Base-by-base conservation (phyloP, 2,888 invertebrate genomes). In the Amblyteles armatorius region DNA sequence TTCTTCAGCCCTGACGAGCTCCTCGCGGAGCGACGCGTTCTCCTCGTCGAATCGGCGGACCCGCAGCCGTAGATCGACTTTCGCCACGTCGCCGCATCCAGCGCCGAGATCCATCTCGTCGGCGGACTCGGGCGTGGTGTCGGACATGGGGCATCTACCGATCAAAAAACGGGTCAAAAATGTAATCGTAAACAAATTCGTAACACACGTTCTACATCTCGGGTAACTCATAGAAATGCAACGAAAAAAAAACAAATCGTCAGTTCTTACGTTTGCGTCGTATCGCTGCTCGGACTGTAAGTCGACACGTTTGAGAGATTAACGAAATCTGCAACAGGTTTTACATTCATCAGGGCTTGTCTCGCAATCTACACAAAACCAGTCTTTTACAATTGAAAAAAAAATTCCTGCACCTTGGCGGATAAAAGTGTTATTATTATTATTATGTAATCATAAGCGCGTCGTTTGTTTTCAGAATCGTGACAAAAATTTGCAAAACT, bases 11-110 rank as follows among this genome's bases (percentile, higher is more conserved):
- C 83, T 83, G 11, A 78, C 57, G 50, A 90, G 78, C 55, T 90
- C 89, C 48, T 90, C 90, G 29, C 86, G 88, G 6, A 91, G 78
- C 72, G 50, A 73, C 7, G 85, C 57, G 36, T 87, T 90, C 33
- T 91, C 90, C 68, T 90, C 90, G 72, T 88, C 89, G 69, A 84
- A 88, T 33, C 86, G 87, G 55, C 88, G 88, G 48, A 91, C 84
- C 26, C 87, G 87, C 69, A 87, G 78, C 57, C 88, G 81, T 33
- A 90, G 85, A 71, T 90, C 89, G 44, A 87, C 69, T 65, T 84
- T 82, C 11, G 74, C 82, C 48, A 82, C 74, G 48, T 83, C 83
- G 50, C 73, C 55, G 57, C 73, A 63, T 55, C 79, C 76, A 29
- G 52, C 80, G 19, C 85, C 82, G 63, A 73, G 69, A 13, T 82